A percentile compares a stretch with the other conserved stretches of the same genome.
These are phyloP conservation scores for Drosophila lowei DNA, from an alignment of 1,140 invertebrate species.

Conservation along the genomic window DNA sequence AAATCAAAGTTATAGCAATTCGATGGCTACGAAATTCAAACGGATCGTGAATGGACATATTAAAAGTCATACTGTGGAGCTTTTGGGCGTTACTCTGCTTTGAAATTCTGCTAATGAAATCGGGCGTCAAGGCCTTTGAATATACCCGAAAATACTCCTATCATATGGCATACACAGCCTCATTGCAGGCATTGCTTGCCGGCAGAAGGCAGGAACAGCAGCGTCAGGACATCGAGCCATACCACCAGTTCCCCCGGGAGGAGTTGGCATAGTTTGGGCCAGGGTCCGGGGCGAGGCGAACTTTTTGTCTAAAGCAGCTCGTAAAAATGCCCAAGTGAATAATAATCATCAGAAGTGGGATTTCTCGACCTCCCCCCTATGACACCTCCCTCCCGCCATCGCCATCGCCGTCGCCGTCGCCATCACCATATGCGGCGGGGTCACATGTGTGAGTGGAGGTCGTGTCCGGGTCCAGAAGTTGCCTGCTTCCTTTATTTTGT, in stretches of 20 bases:
- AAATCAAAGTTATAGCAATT: not conserved
- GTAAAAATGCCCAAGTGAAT: slow-evolving; percentile 82
- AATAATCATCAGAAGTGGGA: slow-evolving; percentile 77
- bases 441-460: slow-evolving; percentile 47
- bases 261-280: slow-evolving; percentile 68
- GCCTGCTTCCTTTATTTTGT: not conserved
- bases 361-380: slow-evolving; percentile 6
- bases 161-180: too few species aligned
- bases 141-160: too few species aligned
- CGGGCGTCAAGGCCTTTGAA: too few species aligned
- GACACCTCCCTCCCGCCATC: slow-evolving; percentile 18
- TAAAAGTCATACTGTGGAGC: too few species aligned
- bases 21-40: too few species aligned
- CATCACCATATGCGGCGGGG: slow-evolving; percentile 32
- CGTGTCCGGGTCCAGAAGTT: slow-evolving; percentile 18
- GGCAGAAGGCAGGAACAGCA: too few species aligned
- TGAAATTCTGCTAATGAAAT: not conserved
- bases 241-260: slow-evolving; percentile 36
- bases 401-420: not conserved
- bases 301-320: slow-evolving; percentile 80
- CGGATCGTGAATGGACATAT: too few species aligned
- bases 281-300: slow-evolving; percentile 48
- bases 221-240: too few species aligned
- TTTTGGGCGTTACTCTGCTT: not conserved
- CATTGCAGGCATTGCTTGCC: too few species aligned